Conservation (phyloP, 2,888 invertebrate species). For the Serripes groenlandicus region DNA sequence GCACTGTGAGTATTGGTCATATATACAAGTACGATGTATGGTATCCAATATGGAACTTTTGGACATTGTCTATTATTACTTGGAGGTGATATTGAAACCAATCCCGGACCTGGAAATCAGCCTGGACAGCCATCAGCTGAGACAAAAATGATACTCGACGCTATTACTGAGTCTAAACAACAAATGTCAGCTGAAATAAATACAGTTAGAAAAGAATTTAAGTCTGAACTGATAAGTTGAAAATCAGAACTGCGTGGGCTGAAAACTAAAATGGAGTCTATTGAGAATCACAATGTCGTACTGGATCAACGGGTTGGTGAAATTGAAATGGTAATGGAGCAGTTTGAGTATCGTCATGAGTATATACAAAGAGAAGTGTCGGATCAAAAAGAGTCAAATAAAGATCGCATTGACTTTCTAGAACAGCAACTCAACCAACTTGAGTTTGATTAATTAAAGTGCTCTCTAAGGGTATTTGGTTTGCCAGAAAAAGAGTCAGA, state of each 20-base stretch:
- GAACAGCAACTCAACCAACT: background rate
- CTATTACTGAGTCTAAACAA: background rate
- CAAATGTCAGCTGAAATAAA: background rate
- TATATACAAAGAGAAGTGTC: background rate
- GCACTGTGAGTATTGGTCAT: too few species aligned
- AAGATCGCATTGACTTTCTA: background rate
- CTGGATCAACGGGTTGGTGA: background rate
- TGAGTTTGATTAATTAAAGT: background rate
- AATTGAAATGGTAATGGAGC: background rate
- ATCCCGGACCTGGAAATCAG: background rate
- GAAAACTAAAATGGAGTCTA: background rate
- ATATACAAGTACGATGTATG: too few species aligned
- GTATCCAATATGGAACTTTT: too few species aligned
- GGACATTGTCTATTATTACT: background rate
- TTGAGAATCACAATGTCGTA: background rate
- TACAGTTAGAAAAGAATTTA: background rate
- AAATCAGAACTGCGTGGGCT: background rate
- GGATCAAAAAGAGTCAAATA: background rate
- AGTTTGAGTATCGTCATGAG: background rate
- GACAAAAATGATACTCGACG: background rate
- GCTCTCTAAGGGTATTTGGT: background rate
- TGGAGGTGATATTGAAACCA: background rate
- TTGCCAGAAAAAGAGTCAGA: background rate
- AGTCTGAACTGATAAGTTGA: background rate
- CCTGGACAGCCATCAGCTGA: too few species aligned